Base-by-base conservation (phyloP, 2,113 vertebrate genomes). In the Nibea coibor region DNA sequence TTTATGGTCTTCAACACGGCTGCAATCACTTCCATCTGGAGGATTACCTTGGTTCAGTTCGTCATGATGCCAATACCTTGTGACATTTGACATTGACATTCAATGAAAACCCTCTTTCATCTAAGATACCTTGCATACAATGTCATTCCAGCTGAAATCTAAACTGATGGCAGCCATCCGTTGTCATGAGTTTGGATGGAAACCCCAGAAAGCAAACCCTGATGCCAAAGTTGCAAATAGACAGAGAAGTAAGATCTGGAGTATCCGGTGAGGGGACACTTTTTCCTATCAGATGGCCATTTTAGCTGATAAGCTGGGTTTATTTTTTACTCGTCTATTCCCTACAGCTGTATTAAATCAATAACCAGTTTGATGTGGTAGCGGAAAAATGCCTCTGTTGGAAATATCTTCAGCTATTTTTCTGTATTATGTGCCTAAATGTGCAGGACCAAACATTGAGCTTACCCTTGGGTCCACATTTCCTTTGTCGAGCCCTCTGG, bases 271-370 rank as follows among this genome's bases (percentile, higher is more conserved):
- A 47, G 16, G n/a, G 50, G 20, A 39, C 28, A 15, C 20, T 67
- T 61, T 45, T 42, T 17, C 64, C 28, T 24, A 47, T 78, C 14
- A 7, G 16, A 53, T 45, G 5, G 7, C 47, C 69, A 56, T 57
- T 66, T 64, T 2, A 43, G 31, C 70, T 70, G 65, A 79, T 63
- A 31, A 78, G 22, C 62, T 48, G 31, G 26, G 26, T 28, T 51
- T 73, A 59, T 45, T 73, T 42, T 74, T 15, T 15, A 4, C 47
- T 51, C 2, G 22, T 3, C 15, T 24, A 31, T 76, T 64, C 58
- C 39, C 59, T 48, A n/a, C 24, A 81, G 62, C 78, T 31, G n/a
- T 31, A 56, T 72, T 35, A 51, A 77, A 85, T 81, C 65, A 72
- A 72, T 77, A 71, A 51, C n/a, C 43, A 43, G 28, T 51, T 28